Conservation (phyloP, 2,888 invertebrate species). For the Heliconius aoede region DNA sequence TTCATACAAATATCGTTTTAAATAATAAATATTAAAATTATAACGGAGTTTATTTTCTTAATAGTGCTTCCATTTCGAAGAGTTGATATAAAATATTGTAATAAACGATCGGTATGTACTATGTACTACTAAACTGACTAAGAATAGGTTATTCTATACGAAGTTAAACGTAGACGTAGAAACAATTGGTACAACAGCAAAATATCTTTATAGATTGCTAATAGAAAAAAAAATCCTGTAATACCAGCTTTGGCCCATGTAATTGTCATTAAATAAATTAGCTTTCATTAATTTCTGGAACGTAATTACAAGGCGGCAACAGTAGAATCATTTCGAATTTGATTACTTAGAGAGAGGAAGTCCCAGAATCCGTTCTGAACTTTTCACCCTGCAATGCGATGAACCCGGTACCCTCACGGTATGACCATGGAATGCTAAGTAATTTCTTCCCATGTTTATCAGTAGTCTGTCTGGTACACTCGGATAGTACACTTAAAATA, state of each 20-base stretch:
- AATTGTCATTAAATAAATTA: no score
- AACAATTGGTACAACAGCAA: not conserved
- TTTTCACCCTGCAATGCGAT: no score
- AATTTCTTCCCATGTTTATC: not conserved
- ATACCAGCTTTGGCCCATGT: no score
- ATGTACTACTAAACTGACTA: no score
- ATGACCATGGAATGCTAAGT: no score
- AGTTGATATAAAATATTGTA: not conserved
- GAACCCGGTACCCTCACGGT: no score
- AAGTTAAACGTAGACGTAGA: not conserved
- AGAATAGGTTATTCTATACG: no score
- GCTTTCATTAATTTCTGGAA: not conserved
- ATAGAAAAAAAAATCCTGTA: not conserved
- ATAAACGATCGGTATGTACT: no score
- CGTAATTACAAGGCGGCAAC: not conserved
- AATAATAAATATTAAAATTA: not conserved
- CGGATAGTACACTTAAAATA: not conserved
- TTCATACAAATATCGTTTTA: not conserved
- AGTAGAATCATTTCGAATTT: not conserved
- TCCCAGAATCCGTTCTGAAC: no score
- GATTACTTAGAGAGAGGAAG: no score
- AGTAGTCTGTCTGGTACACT: not conserved
- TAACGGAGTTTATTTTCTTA: not conserved
- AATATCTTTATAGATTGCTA: not conserved
- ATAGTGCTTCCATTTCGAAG: not conserved